Percentiles rank a stretch among this genome's conserved stretches.
Conservation (phyloP, 2,888 invertebrate genomes). For the Saturnia pavonia region DNA sequence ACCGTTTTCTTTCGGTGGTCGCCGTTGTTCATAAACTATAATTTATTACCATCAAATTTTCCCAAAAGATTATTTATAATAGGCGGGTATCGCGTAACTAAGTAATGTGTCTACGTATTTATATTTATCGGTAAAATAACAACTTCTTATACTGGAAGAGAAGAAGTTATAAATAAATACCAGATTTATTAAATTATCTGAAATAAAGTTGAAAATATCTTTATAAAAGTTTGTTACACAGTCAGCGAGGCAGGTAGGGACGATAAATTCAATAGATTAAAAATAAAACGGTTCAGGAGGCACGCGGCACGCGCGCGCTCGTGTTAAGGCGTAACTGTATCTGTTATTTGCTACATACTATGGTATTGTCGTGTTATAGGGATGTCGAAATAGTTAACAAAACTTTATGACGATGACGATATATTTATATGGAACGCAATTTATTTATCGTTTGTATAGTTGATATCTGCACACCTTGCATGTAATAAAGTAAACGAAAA, state of each 20-base stretch:
- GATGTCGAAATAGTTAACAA: conserved; percentile 23
- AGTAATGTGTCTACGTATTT: no score
- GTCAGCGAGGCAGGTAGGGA: conserved; percentile 26
- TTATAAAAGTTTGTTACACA: background rate
- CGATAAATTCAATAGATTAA: conserved; percentile 36
- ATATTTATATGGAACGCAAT: no score
- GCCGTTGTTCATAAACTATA: no score
- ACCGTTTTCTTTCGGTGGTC: no score
- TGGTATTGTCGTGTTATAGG: conserved; percentile 18
- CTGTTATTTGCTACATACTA: background rate
- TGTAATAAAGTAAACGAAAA: no score
- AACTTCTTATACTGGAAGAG: background rate
- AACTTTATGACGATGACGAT: background rate
- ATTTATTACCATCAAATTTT: no score
- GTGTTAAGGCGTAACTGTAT: conserved; percentile 20
- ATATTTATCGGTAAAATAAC: background rate
- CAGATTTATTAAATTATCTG: background rate
- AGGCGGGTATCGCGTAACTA: no score
- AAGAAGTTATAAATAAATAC: background rate
- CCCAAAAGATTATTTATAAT: no score
- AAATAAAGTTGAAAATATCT: conserved; percentile 16
- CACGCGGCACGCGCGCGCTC: conserved; percentile 20
- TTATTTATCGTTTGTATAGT: no score
- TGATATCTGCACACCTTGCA: no score
- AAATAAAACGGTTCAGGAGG: conserved; percentile 27